Evolutionary conservation across 2,113 vertebrate species (phyloP).

Genomic region (Aegypius monachus): DNA sequence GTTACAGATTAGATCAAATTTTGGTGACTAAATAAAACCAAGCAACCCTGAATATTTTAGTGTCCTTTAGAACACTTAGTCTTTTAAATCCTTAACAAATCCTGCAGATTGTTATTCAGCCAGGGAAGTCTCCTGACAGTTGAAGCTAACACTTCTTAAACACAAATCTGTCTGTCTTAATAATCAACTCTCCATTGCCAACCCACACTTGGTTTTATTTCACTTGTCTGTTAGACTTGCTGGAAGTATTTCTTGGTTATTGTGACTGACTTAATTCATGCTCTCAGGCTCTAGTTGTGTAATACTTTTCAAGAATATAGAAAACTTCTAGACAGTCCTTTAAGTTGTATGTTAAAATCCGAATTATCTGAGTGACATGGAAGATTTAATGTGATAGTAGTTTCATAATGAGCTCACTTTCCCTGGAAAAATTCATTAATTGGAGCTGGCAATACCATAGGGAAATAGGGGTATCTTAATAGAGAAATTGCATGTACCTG

Average conservation of each 20-base stretch:
- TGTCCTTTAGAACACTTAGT: neutral
- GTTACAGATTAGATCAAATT: neutral
- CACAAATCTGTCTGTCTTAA: constrained; percentile 18
- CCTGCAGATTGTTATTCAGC: neutral
- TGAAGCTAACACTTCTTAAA: constrained; percentile 16
- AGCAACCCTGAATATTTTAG: neutral
- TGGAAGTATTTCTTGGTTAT: constrained; percentile 12
- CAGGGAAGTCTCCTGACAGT: neutral
- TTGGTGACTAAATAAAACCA: neutral
- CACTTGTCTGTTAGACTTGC: neutral
- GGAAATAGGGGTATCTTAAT: neutral
- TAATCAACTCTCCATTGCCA: neutral
- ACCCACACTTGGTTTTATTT: constrained; percentile 6
- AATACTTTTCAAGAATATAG: neutral
- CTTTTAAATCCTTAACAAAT: neutral
- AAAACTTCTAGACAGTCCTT: neutral
- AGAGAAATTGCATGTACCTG: neutral
- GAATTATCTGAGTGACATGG: neutral
- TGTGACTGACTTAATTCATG: constrained; percentile 25
- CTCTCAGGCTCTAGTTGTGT: neutral
- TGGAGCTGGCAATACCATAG: neutral
- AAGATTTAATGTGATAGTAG: neutral
- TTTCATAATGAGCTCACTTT: neutral
- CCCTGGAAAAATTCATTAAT: neutral
- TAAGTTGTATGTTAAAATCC: neutral